These are phyloP conservation scores for Rhagonycha fulva DNA, from an alignment of 2,888 invertebrate species.

Conservation along the genomic window DNA sequence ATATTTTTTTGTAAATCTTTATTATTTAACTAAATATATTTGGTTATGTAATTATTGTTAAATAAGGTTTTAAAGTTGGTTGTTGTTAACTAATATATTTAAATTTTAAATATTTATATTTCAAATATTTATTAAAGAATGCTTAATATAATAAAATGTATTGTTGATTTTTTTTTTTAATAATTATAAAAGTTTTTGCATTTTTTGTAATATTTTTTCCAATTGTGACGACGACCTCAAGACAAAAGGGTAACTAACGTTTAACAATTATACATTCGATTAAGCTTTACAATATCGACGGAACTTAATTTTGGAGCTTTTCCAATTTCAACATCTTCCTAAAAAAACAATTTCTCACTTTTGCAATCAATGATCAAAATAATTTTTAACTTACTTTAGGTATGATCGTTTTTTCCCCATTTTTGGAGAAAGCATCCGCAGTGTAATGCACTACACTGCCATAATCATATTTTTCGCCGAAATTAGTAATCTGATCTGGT, in stretches of 20 bases:
- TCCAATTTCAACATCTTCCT: constrained; percentile 59
- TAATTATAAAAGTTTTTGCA: background rate
- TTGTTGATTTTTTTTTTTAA: constrained; percentile 1
- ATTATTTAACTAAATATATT: background rate
- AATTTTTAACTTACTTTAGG: constrained; percentile 54
- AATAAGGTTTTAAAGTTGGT: constrained; percentile 2
- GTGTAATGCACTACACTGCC: constrained; percentile 76
- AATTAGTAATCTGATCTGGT: constrained; percentile 66
- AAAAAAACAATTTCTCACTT: constrained; percentile 7
- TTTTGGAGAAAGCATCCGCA: constrained; percentile 68
- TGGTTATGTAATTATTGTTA: background rate
- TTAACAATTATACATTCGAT: constrained; percentile 59
- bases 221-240: background rate
- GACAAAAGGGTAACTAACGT: background rate
- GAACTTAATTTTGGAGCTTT: constrained; percentile 62
- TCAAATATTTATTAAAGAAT: background rate
- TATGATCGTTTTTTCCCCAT: constrained; percentile 68
- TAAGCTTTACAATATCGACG: constrained; percentile 62
- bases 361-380: background rate
- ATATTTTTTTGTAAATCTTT: background rate
- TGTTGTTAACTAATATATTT: constrained; percentile 4
- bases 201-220: background rate
- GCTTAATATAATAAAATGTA: background rate
- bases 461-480: constrained; percentile 71
- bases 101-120: constrained; percentile 2